These are phyloP conservation scores for Smutsia temminckii DNA, from an alignment of 2,797 vertebrate species.

Conservation along the genomic window DNA sequence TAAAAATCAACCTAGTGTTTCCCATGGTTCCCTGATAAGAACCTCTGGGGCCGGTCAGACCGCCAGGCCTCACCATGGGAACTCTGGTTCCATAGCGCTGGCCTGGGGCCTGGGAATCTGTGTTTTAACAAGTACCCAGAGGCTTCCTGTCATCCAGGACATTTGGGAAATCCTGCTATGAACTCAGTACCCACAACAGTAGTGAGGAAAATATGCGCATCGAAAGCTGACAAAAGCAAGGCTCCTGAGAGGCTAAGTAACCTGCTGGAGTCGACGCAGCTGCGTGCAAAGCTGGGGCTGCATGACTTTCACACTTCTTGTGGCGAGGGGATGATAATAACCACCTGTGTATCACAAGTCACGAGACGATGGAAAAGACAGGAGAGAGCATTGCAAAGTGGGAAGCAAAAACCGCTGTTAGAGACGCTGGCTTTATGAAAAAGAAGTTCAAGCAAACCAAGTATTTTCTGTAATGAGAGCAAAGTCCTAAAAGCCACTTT, in stretches of 20 bases:
- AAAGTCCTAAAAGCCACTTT: not conserved
- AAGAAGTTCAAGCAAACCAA: conserved; percentile 2
- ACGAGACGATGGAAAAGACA: not conserved
- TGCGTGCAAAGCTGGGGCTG: not conserved
- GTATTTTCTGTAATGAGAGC: not conserved
- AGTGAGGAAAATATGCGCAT: not conserved
- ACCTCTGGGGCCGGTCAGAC: not conserved
- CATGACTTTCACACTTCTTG: not conserved
- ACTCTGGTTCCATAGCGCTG: not conserved
- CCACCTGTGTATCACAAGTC: not conserved
- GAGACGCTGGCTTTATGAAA: not conserved
- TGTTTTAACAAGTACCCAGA: not conserved
- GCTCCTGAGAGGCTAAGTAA: not conserved
- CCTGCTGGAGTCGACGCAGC: not conserved
- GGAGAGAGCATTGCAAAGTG: not conserved
- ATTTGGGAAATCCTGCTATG: not conserved
- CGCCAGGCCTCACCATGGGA: not conserved
- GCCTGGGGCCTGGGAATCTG: not conserved
- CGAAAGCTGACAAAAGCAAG: not conserved
- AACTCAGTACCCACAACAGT: not conserved
- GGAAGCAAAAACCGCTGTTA: not conserved
- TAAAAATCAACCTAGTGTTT: not conserved
- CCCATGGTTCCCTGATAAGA: not conserved
- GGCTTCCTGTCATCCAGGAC: not conserved
- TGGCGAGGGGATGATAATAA: not conserved